These are phyloP conservation scores for Ptychobarbus kaznakovi DNA, from an alignment of 2,797 vertebrate genomes.

Conservation along the genomic window DNA sequence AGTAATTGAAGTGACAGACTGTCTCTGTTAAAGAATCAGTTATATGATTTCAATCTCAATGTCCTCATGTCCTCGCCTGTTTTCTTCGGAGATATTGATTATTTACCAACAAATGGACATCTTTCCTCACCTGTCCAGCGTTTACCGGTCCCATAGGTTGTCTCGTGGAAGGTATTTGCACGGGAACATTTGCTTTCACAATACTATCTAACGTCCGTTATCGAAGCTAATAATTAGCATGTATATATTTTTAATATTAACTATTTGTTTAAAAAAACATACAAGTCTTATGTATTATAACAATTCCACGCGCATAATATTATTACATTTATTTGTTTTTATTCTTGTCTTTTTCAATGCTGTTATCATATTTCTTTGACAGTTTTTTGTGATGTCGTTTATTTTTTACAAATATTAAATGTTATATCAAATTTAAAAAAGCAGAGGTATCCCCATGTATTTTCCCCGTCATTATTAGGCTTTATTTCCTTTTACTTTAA, in stretches of 20 bases:
- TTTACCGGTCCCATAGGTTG: constrained; percentile 24
- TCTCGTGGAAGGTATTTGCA: not conserved
- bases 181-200: not conserved
- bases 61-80: constrained; percentile 54
- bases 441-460: not conserved
- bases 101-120: constrained; percentile 53
- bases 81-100: constrained; percentile 61
- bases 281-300: not conserved
- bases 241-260: not conserved
- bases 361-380: not conserved
- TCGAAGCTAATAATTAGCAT: not conserved
- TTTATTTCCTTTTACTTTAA: not conserved
- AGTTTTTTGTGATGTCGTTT: not conserved
- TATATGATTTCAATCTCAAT: constrained; percentile 45
- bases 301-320: not conserved
- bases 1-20: constrained; percentile 29
- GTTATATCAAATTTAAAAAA: not conserved
- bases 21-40: constrained; percentile 31
- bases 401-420: not conserved
- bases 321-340: not conserved
- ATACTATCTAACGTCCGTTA: too few relatives aligned
- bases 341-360: not conserved
- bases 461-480: not conserved
- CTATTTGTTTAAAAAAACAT: not conserved
- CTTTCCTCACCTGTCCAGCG: constrained; percentile 53